Evolutionary conservation across 2,888 invertebrate genomes (phyloP), one percentile per base, ranked within the genome.

Genomic region (Deroplatys truncata): DNA sequence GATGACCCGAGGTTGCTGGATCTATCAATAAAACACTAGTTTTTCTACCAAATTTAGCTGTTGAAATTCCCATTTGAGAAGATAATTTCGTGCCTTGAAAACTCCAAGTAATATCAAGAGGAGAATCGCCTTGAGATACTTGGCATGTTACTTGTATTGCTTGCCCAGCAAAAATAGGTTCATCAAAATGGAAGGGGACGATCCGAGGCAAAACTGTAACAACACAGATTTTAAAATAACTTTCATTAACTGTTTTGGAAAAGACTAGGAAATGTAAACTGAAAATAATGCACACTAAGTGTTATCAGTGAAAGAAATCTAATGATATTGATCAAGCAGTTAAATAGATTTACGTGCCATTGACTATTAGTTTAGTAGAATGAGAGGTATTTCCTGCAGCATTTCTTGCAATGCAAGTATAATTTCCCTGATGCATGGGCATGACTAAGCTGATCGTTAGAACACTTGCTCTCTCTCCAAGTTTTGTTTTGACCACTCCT

Each of bases 361-460:
- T 96, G 92, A 96, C 96, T 93, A 95, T 94, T 92, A 96, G 94
- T 84, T 94, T 94, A 89, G 96, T 95, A 91, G 94, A 95, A 92
- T 95, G 95, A 92, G 95, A 95, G 90, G 94, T 94, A 91, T 95
- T 94, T 92, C 96, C 96, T 91, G 96, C 96, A 92, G 94, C 94
- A 93, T 96, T 96, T 92, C 95, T 95, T 84, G 95, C 96, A 92
- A 94, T 94, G 93, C 96, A 96, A 90, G 95, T 96, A 93, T 96
- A 96, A 93, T 95, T 95, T 90, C 96, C 96, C 91, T 95, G 95
- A 92, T 96, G 96, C 91, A 95, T 94, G 89, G 96, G 95, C 92
- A 95, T 95, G 92, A 96, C 96, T 88, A 95, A 94, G 92, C 96
- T 95, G 93, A 97, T 96, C 92, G 95, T 95, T 91, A 97, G 95